Evolutionary conservation across 1,140 invertebrate species (phyloP), one percentile per base, ranked within the genome.

Genomic region (Macrosteles quadrilineatus): DNA sequence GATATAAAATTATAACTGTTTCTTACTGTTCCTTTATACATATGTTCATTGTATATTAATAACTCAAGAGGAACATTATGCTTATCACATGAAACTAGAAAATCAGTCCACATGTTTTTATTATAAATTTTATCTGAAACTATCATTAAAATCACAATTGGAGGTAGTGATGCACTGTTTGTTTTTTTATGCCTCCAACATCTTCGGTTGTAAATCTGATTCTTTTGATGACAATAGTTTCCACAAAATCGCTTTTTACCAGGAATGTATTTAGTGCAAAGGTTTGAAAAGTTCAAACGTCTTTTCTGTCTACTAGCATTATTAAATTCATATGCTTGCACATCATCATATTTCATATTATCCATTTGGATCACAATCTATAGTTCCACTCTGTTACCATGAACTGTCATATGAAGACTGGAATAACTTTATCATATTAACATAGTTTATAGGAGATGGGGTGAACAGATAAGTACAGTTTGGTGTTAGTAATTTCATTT

Each of bases 1-100:
- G 47, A 53, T 19, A 53, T 53, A 53, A 53, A 25, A 53, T 53
- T 53, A 19, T 53, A 25, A n/a, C 6, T 19, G 47, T 53, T n/a
- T 19, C 47, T 53, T 9, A 53, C n/a, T 19, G 47, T 9, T 6
- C 47, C 47, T 53, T 19, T 53, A 6, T 19, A 53, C 47, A 53
- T 53, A 19, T 53, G n/a, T n/a, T 53, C 47, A 53, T 53, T 53
- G 23, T 53, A 53, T 6, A 53, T 53, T 9, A 53, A 4, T 6
- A 53, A 25, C 23, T 53, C 47, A 6, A 53, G n/a, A 53, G 47
- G 47, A 6, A 53, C 47, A 53, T n/a, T 4, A 19, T 25, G 17
- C 6, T 25, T 53, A n/a, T 53, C 47, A 53, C 47, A 53, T 9
- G 17, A n/a, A 53, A 6, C 17, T 19, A 53, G n/a, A 53, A 53